Base-by-base conservation (phyloP, 2,888 invertebrate genomes). In the Fragum sueziense region DNA sequence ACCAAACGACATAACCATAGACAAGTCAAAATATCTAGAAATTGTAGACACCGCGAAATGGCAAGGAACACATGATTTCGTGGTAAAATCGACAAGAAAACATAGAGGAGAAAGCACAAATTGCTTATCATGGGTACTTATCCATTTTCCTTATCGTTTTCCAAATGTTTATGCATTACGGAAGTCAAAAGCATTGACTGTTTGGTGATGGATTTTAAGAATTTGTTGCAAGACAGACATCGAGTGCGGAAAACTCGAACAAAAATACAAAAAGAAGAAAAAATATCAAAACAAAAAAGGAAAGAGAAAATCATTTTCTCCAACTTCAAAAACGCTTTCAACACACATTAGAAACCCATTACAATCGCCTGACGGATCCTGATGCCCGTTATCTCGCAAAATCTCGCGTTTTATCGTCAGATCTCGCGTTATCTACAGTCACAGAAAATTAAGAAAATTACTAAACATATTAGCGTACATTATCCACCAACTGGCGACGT, bases 391-490 rank as follows among this genome's bases (percentile, higher is more conserved):
- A 81, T 81, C 81, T 70, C 71, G 72, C 69, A 33, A 62, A 29
- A 82, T 82, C 82, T 78, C 33, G n/a, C n/a, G 31, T 29, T 70
- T 78, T 78, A 81, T 81, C 82, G 70, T 41, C 14, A 68, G 54
- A 82, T 82, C 82, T 76, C 70, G 59, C 78, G 31, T 73, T 79
- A 82, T 76, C 78, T 76, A 78, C 78, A 73, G 78, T 82, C 75
- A 79, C 78, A 79, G 78, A 73, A 73, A 82, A 82, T 82, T 79
- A 75, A 82, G 76, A 78, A 76, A 82, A 82, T 82, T 82, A 79
- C 82, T 67, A 54, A 82, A 79, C 78, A 78, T 72, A 78, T 81
- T 72, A 81, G 75, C 71, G 78, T 71, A 75, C 77, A 74, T 74
- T 67, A 67, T 54, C 37, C 41, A 33, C 81, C n/a, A n/a, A n/a